Evolutionary conservation across 1,140 invertebrate species (phyloP).

Genomic region (Chymomyza costata): DNA sequence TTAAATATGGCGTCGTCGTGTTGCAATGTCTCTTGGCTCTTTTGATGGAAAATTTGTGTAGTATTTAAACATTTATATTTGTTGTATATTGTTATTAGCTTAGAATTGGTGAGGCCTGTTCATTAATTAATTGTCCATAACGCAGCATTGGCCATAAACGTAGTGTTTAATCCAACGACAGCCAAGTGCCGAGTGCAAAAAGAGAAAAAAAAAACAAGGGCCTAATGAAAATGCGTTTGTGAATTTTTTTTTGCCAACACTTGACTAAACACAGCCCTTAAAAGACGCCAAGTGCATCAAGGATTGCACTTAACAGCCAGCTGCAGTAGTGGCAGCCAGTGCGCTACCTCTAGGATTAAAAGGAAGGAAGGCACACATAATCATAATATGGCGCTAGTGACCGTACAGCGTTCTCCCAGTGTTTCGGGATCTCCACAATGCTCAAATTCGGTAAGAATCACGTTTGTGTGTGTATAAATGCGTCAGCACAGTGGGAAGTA

Average conservation of each 20-base stretch:
- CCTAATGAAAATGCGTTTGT: slow-evolving; percentile 65
- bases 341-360: slow-evolving; percentile 7
- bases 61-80: slow-evolving; percentile 35
- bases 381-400: slow-evolving; percentile 80
- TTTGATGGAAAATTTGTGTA: slow-evolving; percentile 34
- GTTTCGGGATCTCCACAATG: slow-evolving; percentile 81
- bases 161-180: slow-evolving; percentile 35
- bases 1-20: slow-evolving; percentile 61
- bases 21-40: slow-evolving; percentile 36
- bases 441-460: slow-evolving; percentile 76
- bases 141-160: slow-evolving; percentile 27
- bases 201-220: slow-evolving; percentile 49
- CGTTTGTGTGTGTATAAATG: not conserved
- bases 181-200: slow-evolving; percentile 62
- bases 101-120: slow-evolving; percentile 26
- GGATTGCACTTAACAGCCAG: slow-evolving; percentile 31
- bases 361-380: slow-evolving; percentile 9
- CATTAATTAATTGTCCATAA: slow-evolving; percentile 12
- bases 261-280: slow-evolving; percentile 31
- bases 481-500: not conserved
- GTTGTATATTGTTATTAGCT: slow-evolving; percentile 31
- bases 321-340: too few species aligned
- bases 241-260: slow-evolving; percentile 44
- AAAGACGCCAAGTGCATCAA: slow-evolving; percentile 10
- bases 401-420: slow-evolving; percentile 82